Percentiles rank a stretch among this genome's conserved stretches.
These are phyloP conservation scores for Alexandromys oeconomus DNA, from an alignment of 2,797 vertebrate species.

Conservation along the genomic window DNA sequence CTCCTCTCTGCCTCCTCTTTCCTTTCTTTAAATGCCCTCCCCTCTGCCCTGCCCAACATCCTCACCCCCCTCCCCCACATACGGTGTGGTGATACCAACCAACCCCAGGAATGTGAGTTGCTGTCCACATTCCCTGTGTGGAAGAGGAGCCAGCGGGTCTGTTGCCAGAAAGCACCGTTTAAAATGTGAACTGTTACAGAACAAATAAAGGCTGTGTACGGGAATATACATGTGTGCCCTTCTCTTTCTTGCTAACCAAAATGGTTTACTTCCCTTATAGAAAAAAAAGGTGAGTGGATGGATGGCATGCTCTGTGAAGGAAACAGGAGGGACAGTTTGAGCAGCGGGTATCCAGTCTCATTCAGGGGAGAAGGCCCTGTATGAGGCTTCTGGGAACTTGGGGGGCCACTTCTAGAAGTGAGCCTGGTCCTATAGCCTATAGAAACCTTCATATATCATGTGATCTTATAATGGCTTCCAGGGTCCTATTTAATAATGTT, in stretches of 20 bases:
- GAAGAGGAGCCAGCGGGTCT: slow-evolving; percentile 84
- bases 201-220: slow-evolving; percentile 86
- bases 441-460: not conserved
- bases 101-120: slow-evolving; percentile 84
- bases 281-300: not conserved
- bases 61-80: not conserved
- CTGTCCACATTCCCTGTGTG: slow-evolving; percentile 61
- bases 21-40: not conserved
- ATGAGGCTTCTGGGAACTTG: accelerated
- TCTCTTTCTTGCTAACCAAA: slow-evolving; percentile 58
- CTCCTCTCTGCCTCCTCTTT: not conserved
- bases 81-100: slow-evolving; percentile 64
- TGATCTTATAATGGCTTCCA: not conserved
- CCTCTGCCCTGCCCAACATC: not conserved
- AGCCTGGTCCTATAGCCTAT: not conserved
- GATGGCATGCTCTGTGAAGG: not conserved
- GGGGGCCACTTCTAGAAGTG: slow-evolving; percentile 32
- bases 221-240: slow-evolving; percentile 58
- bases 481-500: not conserved
- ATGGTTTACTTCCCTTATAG: not conserved
- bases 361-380: not conserved
- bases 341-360: not conserved
- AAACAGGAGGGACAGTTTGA: not conserved
- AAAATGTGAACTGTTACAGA: slow-evolving; percentile 86
- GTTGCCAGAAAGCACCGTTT: slow-evolving; percentile 84